Evolutionary conservation across 2,113 vertebrate species (phyloP).

Genomic region (Vimba vimba): DNA sequence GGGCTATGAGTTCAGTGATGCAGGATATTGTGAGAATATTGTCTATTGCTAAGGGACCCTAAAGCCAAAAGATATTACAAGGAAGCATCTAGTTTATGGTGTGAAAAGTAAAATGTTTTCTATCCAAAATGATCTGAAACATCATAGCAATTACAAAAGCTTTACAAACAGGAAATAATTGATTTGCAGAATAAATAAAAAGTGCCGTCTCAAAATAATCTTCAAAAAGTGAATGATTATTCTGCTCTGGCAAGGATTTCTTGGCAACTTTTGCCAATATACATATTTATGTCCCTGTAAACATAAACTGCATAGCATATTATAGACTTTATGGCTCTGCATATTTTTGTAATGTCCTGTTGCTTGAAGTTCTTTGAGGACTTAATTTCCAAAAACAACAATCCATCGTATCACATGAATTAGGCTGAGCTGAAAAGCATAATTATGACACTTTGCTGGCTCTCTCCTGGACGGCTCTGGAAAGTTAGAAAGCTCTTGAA

Average conservation of each 20-base stretch:
- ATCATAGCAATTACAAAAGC: not conserved
- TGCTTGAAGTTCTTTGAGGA: conserved; percentile 31
- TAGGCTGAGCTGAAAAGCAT: not conserved
- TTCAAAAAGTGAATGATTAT: conserved; percentile 23
- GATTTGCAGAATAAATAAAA: conserved; percentile 20
- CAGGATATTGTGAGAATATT: conserved; percentile 7
- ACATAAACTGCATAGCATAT: conserved; percentile 37
- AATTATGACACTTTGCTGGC: not conserved
- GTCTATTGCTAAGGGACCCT: not conserved
- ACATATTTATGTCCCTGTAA: conserved; percentile 32
- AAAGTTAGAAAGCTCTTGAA: conserved; percentile 29
- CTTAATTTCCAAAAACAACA: conserved; percentile 41
- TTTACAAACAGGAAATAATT: conserved; percentile 32
- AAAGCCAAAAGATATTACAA: not conserved
- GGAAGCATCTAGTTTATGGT: not conserved
- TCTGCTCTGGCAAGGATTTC: conserved; percentile 36
- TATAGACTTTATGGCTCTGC: conserved; percentile 46
- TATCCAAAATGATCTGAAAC: not conserved
- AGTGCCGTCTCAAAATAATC: conserved; percentile 1
- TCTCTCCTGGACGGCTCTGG: not conserved
- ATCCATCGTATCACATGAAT: conserved; percentile 27
- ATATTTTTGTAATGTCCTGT: conserved; percentile 42
- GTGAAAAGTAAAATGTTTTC: not conserved
- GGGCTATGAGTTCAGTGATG: not conserved
- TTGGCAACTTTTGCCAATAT: conserved; percentile 34